Evolutionary conservation across 1,140 invertebrate genomes (phyloP).

Genomic region (Diabrotica undecimpunctata): DNA sequence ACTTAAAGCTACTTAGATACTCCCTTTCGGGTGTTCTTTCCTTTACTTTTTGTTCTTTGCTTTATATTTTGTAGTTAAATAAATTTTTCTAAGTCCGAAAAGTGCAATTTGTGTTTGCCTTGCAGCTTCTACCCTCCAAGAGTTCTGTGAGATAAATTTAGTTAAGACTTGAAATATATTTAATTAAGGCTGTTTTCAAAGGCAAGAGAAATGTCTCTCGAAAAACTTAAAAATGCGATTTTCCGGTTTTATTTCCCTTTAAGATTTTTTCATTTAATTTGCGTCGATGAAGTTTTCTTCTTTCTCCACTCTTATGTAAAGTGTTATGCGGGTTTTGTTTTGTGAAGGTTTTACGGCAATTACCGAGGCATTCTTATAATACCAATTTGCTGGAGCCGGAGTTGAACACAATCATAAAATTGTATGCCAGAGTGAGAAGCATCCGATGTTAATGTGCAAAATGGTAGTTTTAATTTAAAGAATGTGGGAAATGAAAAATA

Average conservation of each 20-base stretch:
- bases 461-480: no score
- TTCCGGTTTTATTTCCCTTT: not conserved
- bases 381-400: no score
- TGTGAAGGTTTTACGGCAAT: no score
- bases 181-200: conserved; percentile 6
- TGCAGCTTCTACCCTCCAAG: conserved; percentile 3
- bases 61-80: conserved; percentile 7
- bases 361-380: no score
- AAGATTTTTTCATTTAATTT: conserved; percentile 3
- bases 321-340: no score
- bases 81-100: conserved; percentile 1
- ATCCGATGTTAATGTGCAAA: no score
- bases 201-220: not conserved
- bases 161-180: conserved; percentile 7
- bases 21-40: no score
- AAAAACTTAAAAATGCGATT: conserved; percentile 4
- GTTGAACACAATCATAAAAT: no score
- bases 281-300: not conserved
- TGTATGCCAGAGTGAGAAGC: no score
- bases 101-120: conserved; percentile 8
- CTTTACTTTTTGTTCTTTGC: not conserved
- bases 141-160: not conserved
- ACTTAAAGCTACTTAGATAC: no score
- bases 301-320: no score
- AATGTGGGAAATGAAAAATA: no score